Conservation (phyloP, 1,140 invertebrate genomes). For the Wasmannia auropunctata region DNA sequence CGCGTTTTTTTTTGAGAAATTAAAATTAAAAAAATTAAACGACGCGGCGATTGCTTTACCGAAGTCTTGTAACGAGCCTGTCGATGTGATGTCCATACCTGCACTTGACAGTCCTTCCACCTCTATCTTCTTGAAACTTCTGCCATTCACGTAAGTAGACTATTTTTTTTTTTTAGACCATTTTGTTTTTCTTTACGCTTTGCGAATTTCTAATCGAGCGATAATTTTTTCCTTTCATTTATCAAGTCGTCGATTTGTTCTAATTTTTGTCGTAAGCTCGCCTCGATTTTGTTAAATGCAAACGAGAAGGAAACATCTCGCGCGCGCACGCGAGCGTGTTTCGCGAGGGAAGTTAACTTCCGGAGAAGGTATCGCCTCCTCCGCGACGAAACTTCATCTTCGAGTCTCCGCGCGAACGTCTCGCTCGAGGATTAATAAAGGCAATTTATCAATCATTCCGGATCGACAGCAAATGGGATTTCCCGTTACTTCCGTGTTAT, state of each 20-base stretch:
- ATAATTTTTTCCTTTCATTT: not conserved
- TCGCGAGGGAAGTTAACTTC: not conserved
- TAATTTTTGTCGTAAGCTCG: not conserved
- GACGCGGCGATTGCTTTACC: not conserved
- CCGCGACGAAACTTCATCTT: slow-evolving; percentile 28
- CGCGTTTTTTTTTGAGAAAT: not conserved
- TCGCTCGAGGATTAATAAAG: slow-evolving; percentile 43
- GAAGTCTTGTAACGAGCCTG: not conserved
- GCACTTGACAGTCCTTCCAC: slow-evolving; percentile 54
- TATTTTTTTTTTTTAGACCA: no score
- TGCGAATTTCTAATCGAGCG: not conserved
- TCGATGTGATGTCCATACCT: slow-evolving; percentile 48
- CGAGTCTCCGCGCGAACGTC: slow-evolving; percentile 25
- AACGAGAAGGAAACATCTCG: not conserved
- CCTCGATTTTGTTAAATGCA: not conserved
- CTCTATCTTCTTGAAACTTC: slow-evolving; percentile 65
- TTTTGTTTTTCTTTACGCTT: slow-evolving; percentile 46
- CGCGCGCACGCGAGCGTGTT: not conserved
- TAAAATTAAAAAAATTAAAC: not conserved
- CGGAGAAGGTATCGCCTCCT: slow-evolving; percentile 15
- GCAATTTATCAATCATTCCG: slow-evolving; percentile 59
- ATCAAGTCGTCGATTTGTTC: not conserved
- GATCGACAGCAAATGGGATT: slow-evolving; percentile 53
- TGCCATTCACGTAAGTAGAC: slow-evolving; percentile 78
- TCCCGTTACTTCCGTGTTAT: slow-evolving; percentile 37